Conservation (phyloP, 2,797 vertebrate species). For the Crenichthys baileyi region DNA sequence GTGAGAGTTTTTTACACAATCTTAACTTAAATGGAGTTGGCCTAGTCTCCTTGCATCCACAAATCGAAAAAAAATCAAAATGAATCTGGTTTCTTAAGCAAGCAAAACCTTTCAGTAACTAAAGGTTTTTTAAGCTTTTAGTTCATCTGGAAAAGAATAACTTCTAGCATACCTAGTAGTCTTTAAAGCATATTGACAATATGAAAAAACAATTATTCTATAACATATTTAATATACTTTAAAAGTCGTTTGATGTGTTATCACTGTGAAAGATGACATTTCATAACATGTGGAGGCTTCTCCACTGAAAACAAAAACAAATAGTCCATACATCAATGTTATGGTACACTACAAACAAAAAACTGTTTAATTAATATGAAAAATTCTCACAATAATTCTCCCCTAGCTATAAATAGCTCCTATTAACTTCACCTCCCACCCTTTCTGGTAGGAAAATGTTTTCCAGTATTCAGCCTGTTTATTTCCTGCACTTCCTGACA, state of each 20-base stretch:
- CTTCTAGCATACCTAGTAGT: not conserved
- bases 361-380: conserved; percentile 3
- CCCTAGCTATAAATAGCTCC: conserved; percentile 69
- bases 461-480: conserved; percentile 84
- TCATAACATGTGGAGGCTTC: not conserved
- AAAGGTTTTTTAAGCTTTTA: not conserved
- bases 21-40: conserved; percentile 28
- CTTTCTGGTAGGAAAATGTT: conserved; percentile 72
- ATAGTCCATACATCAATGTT: not conserved
- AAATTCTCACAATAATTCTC: conserved; percentile 51
- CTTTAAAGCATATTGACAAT: not conserved
- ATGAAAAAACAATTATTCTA: not conserved
- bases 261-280: not conserved
- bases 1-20: conserved; percentile 22
- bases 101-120: not conserved
- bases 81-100: not conserved
- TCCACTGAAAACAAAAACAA: not conserved
- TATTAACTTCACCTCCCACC: conserved; percentile 79
- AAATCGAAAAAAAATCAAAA: conserved; percentile 30
- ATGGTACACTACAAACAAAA: not conserved
- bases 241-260: not conserved
- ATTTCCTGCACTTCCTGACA: conserved; percentile 95
- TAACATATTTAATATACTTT: not conserved
- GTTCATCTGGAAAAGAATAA: not conserved
- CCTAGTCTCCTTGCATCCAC: conserved; percentile 32